Conservation (phyloP, 1,140 invertebrate species). For the Camponotus vicinus region DNA sequence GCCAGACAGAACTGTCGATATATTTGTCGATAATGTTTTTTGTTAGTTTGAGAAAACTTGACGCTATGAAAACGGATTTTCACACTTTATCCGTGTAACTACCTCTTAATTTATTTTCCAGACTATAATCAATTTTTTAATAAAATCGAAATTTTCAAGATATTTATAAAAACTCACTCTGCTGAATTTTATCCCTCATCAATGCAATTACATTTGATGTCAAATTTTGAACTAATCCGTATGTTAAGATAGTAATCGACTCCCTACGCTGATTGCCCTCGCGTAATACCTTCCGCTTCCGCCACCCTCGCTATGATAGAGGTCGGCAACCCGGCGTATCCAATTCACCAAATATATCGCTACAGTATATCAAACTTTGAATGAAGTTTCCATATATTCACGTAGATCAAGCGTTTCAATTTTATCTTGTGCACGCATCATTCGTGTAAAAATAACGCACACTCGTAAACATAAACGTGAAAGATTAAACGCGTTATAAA, state of each 20-base stretch:
- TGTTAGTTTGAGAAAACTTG: constrained; percentile 4
- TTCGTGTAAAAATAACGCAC: constrained; percentile 14
- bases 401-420: constrained; percentile 46
- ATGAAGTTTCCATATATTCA: constrained; percentile 50
- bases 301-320: constrained; percentile 16
- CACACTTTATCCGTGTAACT: neutral
- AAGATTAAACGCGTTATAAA: neutral
- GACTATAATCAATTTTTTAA: neutral
- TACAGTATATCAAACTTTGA: constrained; percentile 50
- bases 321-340: constrained; percentile 38
- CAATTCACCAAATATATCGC: constrained; percentile 51
- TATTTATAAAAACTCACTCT: neutral
- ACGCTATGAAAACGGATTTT: neutral
- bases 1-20: constrained; percentile 58
- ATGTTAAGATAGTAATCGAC: constrained; percentile 40
- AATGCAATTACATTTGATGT: constrained; percentile 42
- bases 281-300: constrained; percentile 53
- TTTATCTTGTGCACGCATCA: neutral
- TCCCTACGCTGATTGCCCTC: constrained; percentile 49
- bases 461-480: neutral
- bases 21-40: constrained; percentile 49
- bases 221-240: constrained; percentile 50
- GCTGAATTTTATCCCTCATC: constrained; percentile 3
- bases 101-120: neutral
- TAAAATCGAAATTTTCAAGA: neutral